phyloP scores from a whole-genome alignment of 30 jellyfish, hydroid and myxozoan genomes.

The Aurelia sp. region DNA sequence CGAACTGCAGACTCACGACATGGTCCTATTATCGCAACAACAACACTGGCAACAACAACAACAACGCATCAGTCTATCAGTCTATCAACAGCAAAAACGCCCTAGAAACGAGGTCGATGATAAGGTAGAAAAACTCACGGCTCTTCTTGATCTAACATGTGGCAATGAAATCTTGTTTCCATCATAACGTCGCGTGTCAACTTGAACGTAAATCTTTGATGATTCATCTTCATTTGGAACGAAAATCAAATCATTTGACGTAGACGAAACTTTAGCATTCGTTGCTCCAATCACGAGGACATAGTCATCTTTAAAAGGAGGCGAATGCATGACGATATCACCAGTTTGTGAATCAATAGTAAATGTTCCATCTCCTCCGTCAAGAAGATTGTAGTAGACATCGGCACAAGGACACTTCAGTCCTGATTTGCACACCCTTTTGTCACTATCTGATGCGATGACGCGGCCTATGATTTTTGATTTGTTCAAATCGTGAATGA shows the following conservation, averaged over 20 bases:
- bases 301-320: conserved; percentile 57
- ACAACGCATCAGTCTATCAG: too few species aligned
- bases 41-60: too few species aligned
- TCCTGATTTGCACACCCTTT: conserved; percentile 23
- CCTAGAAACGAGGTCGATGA: too few species aligned
- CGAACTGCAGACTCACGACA: too few species aligned
- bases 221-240: not conserved
- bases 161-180: conserved; percentile 1
- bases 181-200: conserved; percentile 39
- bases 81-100: too few species aligned
- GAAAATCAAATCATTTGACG: too few species aligned
- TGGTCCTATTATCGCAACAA: too few species aligned
- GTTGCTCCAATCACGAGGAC: conserved; percentile 56
- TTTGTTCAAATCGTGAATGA: not conserved
- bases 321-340: conserved; percentile 29
- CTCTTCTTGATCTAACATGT: conserved; percentile 45
- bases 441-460: conserved; percentile 57
- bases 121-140: conserved; percentile 38
- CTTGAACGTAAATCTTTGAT: conserved; percentile 21
- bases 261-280: not conserved
- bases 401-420: conserved; percentile 71
- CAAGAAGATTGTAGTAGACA: conserved; percentile 21
- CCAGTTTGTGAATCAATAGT: conserved; percentile 23
- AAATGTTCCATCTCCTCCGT: conserved; percentile 60
- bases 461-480: conserved; percentile 36